These are phyloP conservation scores for Neopelma chrysocephalum DNA, from an alignment of 2,797 vertebrate genomes.

Conservation along the genomic window DNA sequence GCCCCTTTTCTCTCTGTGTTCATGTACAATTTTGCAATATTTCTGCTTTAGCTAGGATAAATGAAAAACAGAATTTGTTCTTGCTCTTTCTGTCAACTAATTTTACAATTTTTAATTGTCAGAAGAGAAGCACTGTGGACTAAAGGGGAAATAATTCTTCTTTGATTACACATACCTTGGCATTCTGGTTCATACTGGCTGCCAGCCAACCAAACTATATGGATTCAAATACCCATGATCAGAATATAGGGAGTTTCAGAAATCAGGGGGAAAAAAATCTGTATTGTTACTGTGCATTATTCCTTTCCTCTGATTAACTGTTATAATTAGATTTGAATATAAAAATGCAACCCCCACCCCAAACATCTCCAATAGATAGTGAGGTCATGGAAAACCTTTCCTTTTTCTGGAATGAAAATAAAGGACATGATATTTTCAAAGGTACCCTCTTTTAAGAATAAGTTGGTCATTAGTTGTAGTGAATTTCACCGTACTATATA, in stretches of 20 bases:
- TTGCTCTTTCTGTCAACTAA: not conserved
- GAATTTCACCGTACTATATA: not conserved
- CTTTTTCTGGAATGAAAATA: not conserved
- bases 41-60: not conserved
- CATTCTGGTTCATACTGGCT: not conserved
- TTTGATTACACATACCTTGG: not conserved
- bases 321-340: not conserved
- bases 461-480: not conserved
- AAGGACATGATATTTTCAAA: not conserved
- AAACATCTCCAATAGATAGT: not conserved
- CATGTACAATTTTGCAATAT: not conserved
- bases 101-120: not conserved
- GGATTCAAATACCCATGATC: not conserved
- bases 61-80: not conserved
- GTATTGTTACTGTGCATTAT: not conserved
- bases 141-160: not conserved
- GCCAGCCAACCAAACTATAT: not conserved
- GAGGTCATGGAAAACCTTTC: not conserved
- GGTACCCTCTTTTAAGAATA: not conserved
- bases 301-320: not conserved
- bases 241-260: not conserved
- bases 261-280: fast-evolving
- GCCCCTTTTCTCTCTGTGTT: not conserved
- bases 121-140: not conserved
- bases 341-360: not conserved